Evolutionary conservation across 2,888 invertebrate species (phyloP).

Genomic region (Dione juno): DNA sequence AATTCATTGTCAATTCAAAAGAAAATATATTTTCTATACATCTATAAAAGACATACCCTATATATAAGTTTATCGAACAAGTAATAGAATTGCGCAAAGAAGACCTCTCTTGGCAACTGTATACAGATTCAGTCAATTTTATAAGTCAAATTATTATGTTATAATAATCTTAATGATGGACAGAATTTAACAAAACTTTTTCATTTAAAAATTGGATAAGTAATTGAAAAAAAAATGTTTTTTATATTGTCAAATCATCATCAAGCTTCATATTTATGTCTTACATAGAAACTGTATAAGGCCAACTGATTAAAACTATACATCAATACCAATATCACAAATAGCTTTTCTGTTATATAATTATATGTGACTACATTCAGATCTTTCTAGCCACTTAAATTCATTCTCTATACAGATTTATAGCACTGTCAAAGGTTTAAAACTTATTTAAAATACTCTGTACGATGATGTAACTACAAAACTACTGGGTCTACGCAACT

Average conservation of each 20-base stretch:
- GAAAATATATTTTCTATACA: constrained; percentile 27
- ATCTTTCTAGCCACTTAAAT: constrained; percentile 69
- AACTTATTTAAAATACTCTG: constrained; percentile 79
- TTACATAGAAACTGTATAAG: constrained; percentile 38
- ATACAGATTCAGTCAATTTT: constrained; percentile 36
- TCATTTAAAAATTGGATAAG: not conserved
- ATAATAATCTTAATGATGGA: not conserved
- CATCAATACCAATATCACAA: constrained; percentile 77
- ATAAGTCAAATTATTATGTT: constrained; percentile 10
- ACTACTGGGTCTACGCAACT: constrained; percentile 50
- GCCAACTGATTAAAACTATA: constrained; percentile 44
- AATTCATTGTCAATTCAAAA: constrained; percentile 41
- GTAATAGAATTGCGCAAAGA: constrained; percentile 23
- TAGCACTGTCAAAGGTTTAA: constrained; percentile 76
- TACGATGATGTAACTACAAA: constrained; percentile 59
- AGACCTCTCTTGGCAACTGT: constrained; percentile 25
- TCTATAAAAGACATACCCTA: constrained; percentile 35
- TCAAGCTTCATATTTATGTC: constrained; percentile 30
- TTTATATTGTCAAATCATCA: constrained; percentile 31
- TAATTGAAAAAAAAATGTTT: constrained; percentile 13
- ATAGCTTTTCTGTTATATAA: constrained; percentile 66
- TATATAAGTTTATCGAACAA: constrained; percentile 18
- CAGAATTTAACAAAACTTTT: constrained; percentile 9
- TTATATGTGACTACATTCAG: constrained; percentile 54
- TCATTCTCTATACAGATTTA: constrained; percentile 74